These are phyloP conservation scores for Sitodiplosis mosellana DNA, from an alignment of 1,140 invertebrate species.

Conservation along the genomic window DNA sequence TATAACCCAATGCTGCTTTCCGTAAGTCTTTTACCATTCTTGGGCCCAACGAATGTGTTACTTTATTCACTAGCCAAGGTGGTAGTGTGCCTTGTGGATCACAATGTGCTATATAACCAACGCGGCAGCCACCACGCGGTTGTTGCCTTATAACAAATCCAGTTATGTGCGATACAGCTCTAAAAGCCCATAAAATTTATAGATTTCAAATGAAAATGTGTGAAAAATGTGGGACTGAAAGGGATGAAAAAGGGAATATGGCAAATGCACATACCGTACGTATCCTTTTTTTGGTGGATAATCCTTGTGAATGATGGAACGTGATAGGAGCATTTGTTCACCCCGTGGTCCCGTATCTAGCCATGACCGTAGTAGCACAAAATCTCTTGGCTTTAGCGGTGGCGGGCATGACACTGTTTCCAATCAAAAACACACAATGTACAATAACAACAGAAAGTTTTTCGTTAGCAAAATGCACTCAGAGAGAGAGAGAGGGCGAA, in stretches of 20 bases:
- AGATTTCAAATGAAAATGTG: background rate
- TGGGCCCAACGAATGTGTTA: slow-evolving; percentile 71
- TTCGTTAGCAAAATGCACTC: background rate
- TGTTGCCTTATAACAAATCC: slow-evolving; percentile 34
- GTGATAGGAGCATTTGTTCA: slow-evolving; percentile 76
- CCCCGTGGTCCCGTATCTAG: slow-evolving; percentile 49
- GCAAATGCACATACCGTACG: slow-evolving; percentile 35
- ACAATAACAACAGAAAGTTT: background rate
- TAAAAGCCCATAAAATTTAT: slow-evolving; percentile 13
- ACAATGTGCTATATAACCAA: slow-evolving; percentile 72
- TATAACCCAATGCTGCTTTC: slow-evolving; percentile 59
- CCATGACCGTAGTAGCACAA: slow-evolving; percentile 81
- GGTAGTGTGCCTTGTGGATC: slow-evolving; percentile 77
- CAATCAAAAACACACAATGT: too few relatives aligned
- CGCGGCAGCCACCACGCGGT: slow-evolving; percentile 39
- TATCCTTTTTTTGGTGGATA: slow-evolving; percentile 64
- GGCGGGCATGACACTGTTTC: slow-evolving; percentile 65
- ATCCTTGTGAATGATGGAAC: slow-evolving; percentile 73
- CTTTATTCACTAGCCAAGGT: slow-evolving; percentile 75
- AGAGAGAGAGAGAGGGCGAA: too few relatives aligned
- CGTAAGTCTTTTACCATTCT: slow-evolving; percentile 64
- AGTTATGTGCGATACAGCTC: slow-evolving; percentile 47
- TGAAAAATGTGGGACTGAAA: background rate
- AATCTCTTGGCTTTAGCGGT: slow-evolving; percentile 77
- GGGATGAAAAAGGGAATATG: too few relatives aligned